Percentiles rank a stretch among this genome's conserved stretches.
Conservation (phyloP, 30 jellyfish, hydroid and myxozoan genomes). For the Pseudorhiza aurosa region DNA sequence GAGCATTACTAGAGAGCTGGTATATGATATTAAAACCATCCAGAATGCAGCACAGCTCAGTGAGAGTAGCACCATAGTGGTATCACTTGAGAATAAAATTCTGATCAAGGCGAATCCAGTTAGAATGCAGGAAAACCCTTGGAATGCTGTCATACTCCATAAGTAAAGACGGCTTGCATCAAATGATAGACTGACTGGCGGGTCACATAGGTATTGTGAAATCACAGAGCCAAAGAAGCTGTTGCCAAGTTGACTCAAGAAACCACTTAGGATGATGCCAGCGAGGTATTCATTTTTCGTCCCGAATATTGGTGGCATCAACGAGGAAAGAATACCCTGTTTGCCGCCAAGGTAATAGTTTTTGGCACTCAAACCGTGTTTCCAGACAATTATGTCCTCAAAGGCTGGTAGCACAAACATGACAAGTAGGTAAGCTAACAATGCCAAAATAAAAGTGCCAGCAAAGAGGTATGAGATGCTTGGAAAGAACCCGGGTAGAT, state of each 20-base stretch:
- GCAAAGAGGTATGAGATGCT: constrained; percentile 22
- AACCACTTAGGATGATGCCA: constrained; percentile 32
- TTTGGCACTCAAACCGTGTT: background rate
- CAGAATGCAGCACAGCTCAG: constrained; percentile 58
- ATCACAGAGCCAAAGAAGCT: constrained; percentile 10
- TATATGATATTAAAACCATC: constrained; percentile 40
- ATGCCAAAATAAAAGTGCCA: constrained; percentile 21
- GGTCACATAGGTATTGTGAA: background rate
- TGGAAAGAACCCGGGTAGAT: constrained; percentile 5
- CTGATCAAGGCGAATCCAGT: constrained; percentile 1
- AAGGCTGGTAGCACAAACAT: constrained; percentile 23
- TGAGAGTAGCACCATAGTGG: constrained; percentile 32
- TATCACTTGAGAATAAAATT: constrained; percentile 43
- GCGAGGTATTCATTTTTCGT: constrained; percentile 31
- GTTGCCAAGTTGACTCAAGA: constrained; percentile 43
- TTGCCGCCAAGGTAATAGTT: constrained; percentile 8
- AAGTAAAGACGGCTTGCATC: background rate
- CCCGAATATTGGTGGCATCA: background rate
- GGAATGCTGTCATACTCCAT: constrained; percentile 16
- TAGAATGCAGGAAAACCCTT: constrained; percentile 29
- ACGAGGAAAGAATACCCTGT: background rate
- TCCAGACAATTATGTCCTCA: constrained; percentile 4
- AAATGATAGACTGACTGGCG: constrained; percentile 14
- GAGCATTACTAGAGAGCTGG: constrained; percentile 21
- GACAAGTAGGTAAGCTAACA: constrained; percentile 6